These are phyloP conservation scores for Syrrhaptes paradoxus DNA, from an alignment of 2,113 vertebrate species.

Conservation along the genomic window DNA sequence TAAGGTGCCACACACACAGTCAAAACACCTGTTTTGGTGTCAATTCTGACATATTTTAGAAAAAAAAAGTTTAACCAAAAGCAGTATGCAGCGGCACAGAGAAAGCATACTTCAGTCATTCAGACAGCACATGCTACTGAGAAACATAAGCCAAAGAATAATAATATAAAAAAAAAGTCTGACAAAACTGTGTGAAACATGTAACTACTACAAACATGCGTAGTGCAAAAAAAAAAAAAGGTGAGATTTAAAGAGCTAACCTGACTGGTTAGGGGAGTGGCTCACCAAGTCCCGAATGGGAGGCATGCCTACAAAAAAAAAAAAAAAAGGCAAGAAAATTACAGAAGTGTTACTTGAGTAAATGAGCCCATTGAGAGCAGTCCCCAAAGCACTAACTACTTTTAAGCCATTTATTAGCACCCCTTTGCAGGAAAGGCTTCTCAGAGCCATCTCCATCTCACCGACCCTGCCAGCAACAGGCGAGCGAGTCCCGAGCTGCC, in stretches of 20 bases:
- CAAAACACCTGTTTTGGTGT: not conserved
- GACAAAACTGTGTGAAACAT: not conserved
- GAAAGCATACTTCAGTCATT: not conserved
- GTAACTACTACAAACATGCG: not conserved
- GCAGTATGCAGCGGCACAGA: not conserved
- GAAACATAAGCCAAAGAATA: conserved; percentile 1
- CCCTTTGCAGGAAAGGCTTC: not conserved
- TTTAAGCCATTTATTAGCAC: not conserved
- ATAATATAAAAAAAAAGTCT: not conserved
- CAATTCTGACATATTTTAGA: not conserved
- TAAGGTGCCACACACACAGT: not conserved
- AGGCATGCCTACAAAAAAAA: conserved; percentile 86
- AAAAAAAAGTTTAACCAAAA: not conserved
- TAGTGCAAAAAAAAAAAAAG: not conserved
- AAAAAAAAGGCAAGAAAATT: conserved; percentile 56
- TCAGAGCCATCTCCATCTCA: not conserved
- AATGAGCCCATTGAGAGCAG: not conserved
- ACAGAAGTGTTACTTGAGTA: conserved; percentile 32
- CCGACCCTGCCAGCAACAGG: not conserved
- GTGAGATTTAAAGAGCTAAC: conserved; percentile 72
- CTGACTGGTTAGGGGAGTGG: conserved; percentile 97
- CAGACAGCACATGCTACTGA: not conserved
- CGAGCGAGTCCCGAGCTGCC: too few species aligned
- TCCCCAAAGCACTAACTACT: not conserved
- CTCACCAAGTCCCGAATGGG: conserved; percentile 96